A percentile compares a stretch with the other conserved stretches of the same genome.
Conservation (phyloP, 1,140 invertebrate species). For the Magallana ariakensis region DNA sequence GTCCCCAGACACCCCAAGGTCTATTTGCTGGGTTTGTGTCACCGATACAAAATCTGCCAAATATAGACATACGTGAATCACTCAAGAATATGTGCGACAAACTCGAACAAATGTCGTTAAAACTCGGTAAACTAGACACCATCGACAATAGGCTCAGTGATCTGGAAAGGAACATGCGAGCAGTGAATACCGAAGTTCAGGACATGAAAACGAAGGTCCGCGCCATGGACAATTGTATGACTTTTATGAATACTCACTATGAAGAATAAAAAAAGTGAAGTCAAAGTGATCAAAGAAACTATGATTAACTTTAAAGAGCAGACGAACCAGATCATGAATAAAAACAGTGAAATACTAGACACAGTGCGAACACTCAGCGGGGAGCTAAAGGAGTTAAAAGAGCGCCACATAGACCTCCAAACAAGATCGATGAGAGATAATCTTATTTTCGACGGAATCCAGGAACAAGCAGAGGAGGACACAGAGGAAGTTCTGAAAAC, state of each 20-base stretch:
- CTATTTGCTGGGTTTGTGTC: too few relatives aligned
- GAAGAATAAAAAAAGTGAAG: not conserved
- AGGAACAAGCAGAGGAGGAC: not conserved
- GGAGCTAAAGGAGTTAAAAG: not conserved
- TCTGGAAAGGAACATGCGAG: not conserved
- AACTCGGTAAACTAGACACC: not conserved
- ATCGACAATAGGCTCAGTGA: not conserved
- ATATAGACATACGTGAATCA: not conserved
- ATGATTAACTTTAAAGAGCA: not conserved
- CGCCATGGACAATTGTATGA: not conserved
- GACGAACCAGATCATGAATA: not conserved
- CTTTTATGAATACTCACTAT: not conserved
- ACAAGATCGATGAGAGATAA: not conserved
- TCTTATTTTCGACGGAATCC: not conserved
- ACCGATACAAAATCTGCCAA: not conserved
- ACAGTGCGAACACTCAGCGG: not conserved
- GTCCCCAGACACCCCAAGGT: too few relatives aligned
- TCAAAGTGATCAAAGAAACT: not conserved
- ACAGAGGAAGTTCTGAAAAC: not conserved
- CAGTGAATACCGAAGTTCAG: not conserved
- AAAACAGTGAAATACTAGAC: not conserved
- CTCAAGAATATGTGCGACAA: not conserved
- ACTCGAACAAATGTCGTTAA: not conserved
- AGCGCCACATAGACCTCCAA: constrained; percentile 3
- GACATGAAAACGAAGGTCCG: not conserved